phyloP scores from a whole-genome alignment of 2,888 invertebrate genomes.

The Timema podura region DNA sequence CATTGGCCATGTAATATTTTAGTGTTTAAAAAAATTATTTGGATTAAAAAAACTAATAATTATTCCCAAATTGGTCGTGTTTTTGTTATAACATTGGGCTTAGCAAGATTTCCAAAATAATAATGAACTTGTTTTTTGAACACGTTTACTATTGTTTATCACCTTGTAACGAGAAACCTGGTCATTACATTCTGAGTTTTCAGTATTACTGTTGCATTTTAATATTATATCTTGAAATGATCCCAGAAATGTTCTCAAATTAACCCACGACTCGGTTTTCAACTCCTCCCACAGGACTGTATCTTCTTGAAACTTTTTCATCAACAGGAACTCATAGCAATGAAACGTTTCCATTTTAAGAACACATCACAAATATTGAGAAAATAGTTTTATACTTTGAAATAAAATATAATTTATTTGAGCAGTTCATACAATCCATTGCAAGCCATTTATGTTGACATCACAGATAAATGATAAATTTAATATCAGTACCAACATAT shows the following conservation, averaged over 20 bases:
- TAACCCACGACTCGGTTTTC: conserved; percentile 24
- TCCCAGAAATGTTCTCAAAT: conserved; percentile 18
- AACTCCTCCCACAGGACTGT: conserved; percentile 26
- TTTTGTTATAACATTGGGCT: too few species aligned
- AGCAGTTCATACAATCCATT: too few species aligned
- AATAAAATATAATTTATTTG: neutral
- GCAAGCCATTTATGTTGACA: too few species aligned
- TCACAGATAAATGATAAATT: too few species aligned
- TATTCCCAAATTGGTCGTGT: too few species aligned
- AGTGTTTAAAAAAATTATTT: too few species aligned
- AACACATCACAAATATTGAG: neutral
- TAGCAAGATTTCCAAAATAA: too few species aligned
- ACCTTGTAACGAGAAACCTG: conserved; percentile 16
- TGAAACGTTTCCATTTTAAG: conserved; percentile 25
- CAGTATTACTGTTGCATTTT: conserved; percentile 6
- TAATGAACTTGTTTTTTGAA: too few species aligned
- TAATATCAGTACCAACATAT: too few species aligned
- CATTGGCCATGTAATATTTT: too few species aligned
- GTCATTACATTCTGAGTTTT: conserved; percentile 1
- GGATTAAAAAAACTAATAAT: too few species aligned
- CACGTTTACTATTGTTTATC: neutral
- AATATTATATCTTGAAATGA: conserved; percentile 13
- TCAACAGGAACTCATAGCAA: conserved; percentile 28
- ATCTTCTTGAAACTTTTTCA: conserved; percentile 28
- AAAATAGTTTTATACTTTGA: neutral